A percentile compares a stretch with the other conserved stretches of the same genome.
These are phyloP conservation scores for Cheirogaleus medius DNA, from an alignment of 2,113 vertebrate species.

Conservation along the genomic window DNA sequence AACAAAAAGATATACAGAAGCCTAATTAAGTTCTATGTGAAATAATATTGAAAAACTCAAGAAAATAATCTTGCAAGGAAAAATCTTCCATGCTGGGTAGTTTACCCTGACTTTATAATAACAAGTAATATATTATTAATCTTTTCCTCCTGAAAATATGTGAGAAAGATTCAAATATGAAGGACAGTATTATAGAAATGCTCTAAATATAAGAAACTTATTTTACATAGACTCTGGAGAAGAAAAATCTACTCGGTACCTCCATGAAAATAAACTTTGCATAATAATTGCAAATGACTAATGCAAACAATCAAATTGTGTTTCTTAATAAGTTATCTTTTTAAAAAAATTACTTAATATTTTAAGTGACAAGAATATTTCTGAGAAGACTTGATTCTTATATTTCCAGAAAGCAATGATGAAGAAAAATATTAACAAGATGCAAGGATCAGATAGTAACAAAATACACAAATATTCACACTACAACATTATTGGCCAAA, in stretches of 20 bases:
- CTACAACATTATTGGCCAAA: neutral
- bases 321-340: constrained; percentile 25
- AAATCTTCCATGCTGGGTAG: neutral
- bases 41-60: neutral
- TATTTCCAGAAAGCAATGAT: constrained; percentile 31
- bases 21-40: neutral
- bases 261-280: neutral
- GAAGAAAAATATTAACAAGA: constrained; percentile 19
- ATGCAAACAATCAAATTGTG: neutral
- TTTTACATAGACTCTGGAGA: neutral
- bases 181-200: neutral
- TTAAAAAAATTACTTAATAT: constrained; percentile 1
- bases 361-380: constrained; percentile 16
- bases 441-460: neutral
- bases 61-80: constrained; percentile 37
- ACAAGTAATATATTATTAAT: constrained; percentile 21
- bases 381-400: neutral
- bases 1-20: neutral
- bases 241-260: neutral
- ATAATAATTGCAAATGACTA: neutral
- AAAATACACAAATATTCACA: neutral
- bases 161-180: constrained; percentile 10
- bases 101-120: neutral
- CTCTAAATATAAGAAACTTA: neutral
- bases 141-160: constrained; percentile 27